Evolutionary conservation across 2,888 invertebrate species (phyloP), one percentile per base, ranked within the genome.

Genomic region (Drosophila rellima): DNA sequence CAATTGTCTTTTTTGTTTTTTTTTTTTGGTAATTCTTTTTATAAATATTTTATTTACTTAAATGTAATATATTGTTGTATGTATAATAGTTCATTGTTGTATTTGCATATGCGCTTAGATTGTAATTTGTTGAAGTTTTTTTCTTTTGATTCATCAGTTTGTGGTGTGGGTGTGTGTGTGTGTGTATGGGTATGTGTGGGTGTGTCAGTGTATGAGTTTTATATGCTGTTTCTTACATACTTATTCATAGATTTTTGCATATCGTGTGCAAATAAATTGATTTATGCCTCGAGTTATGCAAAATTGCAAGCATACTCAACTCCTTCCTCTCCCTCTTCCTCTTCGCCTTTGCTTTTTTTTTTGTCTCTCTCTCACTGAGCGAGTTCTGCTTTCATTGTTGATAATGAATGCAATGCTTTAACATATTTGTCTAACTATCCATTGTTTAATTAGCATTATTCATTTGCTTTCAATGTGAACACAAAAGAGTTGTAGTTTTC

Each of bases 41-140:
- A 82, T 86, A 88, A 86, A 88, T 88, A 84, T 84, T 88, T 88
- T 80, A 86, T 88, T 84, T 84, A 86, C 89, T 84, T 84, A 83
- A 70, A 66, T 62, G 56, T 82, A 85, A 65, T 78, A 73, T 60
- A 56, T 63, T 70, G 64, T 80, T 82, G 79, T 87, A 76, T 88
- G 80, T 83, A 83, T 88, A 83, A 88, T 83, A 88, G 83, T 83
- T 83, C 82, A 83, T 88, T 88, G 86, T 83, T 83, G 85, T 88
- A 83, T 82, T 82, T 85, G 83, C 88, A 78, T 83, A 78, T 76
- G 79, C 69, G 68, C 79, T 88, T 85, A 87, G 66, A 72, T 79
- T 72, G 66, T 86, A 86, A 85, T 81, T 85, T 86, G 73, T 86
- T 88, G 88, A 88, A 83, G 88, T 82, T 70, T 48, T 76, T 64